Evolutionary conservation across 2,113 vertebrate genomes (phyloP), one percentile per base, ranked within the genome.

Genomic region (Numenius arquata): DNA sequence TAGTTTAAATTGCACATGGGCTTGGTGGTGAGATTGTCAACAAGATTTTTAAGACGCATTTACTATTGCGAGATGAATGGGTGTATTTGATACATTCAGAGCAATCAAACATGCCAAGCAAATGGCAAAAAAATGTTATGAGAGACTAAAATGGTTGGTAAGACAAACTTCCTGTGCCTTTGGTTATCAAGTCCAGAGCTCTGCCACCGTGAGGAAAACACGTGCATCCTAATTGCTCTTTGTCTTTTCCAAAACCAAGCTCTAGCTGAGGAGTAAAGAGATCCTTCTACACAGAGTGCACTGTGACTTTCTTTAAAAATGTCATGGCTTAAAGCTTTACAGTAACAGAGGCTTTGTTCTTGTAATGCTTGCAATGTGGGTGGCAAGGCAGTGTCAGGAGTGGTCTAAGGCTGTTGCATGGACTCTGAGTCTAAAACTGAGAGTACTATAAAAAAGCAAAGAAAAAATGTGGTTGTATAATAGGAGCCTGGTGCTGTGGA

Each of bases 261-360:
- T 55, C 73, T 61, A 52, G 6, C 38, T 48, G 55, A 72, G 59
- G n/a, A 82, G 66, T 26, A 41, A 14, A 76, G 70, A 53, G 70
- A 73, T 58, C 53, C 38, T 83, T 63, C 62, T 79, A 3, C 61
- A 65, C 75, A n/a, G 66, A 87, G 43, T 26, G 52, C 50, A 8
- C 82, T 87, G 80, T 76, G 74, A 41, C 59, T 92, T 92, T 27
- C 91, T 80, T 58, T n/a, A 50, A 68, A 96, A 41, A 52, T 90
- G 73, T 56, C 65, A 47, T 27, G 43, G 43, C 63, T 90, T 76
- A 85, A 68, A 88, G 80, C 86, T 95, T 78, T 81, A 75, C 88
- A 97, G 95, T 48, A 89, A 63, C 82, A 78, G 90, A 72, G 94
- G 72, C 96, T 97, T 97, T 92, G 89, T 91, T 97, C 84, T 91